Conservation (phyloP, 2,888 invertebrate species). For the Galerucella nymphaeae region DNA sequence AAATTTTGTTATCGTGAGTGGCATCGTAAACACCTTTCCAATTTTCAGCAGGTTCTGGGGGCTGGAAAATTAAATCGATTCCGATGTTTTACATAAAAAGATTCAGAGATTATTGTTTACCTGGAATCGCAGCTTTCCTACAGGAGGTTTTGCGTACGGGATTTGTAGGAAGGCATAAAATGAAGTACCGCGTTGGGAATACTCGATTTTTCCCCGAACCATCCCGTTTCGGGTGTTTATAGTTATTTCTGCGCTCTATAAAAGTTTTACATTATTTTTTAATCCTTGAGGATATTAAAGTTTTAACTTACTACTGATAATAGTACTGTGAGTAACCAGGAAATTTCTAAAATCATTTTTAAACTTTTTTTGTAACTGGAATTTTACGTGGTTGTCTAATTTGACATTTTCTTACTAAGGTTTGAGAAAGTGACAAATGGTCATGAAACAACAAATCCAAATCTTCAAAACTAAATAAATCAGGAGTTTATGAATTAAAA, state of each 20-base stretch:
- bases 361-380: no score
- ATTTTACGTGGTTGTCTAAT: no score
- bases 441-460: no score
- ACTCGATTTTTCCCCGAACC: slow-evolving; percentile 33
- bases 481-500: no score
- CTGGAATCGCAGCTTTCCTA: slow-evolving; percentile 48
- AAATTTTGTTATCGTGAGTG: slow-evolving; percentile 44
- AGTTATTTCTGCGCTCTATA: slow-evolving; percentile 26
- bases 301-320: no score
- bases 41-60: slow-evolving; percentile 44
- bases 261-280: background rate
- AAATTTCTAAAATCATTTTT: no score
- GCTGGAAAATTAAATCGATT: slow-evolving; percentile 31
- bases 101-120: slow-evolving; percentile 26
- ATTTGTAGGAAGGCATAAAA: slow-evolving; percentile 49
- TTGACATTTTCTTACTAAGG: no score
- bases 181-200: slow-evolving; percentile 20
- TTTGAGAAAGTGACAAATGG: no score
- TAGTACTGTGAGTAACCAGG: no score
- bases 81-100: background rate
- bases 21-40: slow-evolving; percentile 49
- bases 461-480: no score
- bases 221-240: slow-evolving; percentile 30
- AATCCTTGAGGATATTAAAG: no score
- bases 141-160: slow-evolving; percentile 49